Percentiles rank a stretch among this genome's conserved stretches.
Evolutionary conservation across 2,113 vertebrate species (phyloP).

Genomic region (Cheilinus undulatus): DNA sequence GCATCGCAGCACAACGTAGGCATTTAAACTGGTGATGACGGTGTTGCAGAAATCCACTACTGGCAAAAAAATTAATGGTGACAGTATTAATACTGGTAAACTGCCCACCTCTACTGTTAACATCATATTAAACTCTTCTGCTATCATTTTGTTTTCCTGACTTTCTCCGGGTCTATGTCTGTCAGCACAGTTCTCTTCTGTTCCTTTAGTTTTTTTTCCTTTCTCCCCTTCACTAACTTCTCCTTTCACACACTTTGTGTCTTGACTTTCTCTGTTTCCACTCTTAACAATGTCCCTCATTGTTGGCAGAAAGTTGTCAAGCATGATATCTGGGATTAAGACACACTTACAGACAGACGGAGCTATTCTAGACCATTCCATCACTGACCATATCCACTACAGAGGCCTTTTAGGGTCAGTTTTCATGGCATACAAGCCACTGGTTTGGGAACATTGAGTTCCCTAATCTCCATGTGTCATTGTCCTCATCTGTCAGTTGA

Average conservation of each 20-base stretch:
- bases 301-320: constrained; percentile 66
- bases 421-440: constrained; percentile 16
- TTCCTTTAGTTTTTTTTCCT: background rate
- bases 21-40: too few species aligned
- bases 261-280: constrained; percentile 33
- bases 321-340: constrained; percentile 69
- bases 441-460: constrained; percentile 36
- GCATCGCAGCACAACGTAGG: too few species aligned
- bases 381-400: constrained; percentile 32
- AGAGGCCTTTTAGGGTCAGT: constrained; percentile 53
- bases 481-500: constrained; percentile 28
- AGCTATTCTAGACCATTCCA: constrained; percentile 52
- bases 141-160: background rate
- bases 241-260: background rate
- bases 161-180: background rate
- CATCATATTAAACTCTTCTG: background rate
- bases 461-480: constrained; percentile 33
- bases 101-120: too few species aligned
- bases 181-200: background rate
- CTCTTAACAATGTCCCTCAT: constrained; percentile 69
- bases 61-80: too few species aligned
- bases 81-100: too few species aligned
- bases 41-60: too few species aligned
- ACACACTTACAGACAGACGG: constrained; percentile 22
- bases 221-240: background rate